Evolutionary conservation across 1,140 invertebrate species (phyloP).

Genomic region (Brachionus angularis): DNA sequence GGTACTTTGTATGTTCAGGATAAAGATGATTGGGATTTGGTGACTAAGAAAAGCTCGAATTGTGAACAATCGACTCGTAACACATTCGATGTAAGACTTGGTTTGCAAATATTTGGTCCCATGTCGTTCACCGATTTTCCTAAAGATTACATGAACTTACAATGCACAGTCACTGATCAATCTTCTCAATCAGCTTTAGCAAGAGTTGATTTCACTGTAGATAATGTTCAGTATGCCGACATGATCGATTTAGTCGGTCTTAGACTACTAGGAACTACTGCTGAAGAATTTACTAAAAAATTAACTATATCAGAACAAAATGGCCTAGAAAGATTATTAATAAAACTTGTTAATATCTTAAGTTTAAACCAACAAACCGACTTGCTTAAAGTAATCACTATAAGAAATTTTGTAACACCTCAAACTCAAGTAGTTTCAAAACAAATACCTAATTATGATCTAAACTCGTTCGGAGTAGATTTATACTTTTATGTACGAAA

Average conservation of each 20-base stretch:
- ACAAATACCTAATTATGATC: slow-evolving; percentile 6
- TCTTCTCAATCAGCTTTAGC: neutral
- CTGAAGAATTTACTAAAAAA: slow-evolving; percentile 19
- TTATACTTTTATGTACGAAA: slow-evolving; percentile 21
- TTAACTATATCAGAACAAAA: neutral
- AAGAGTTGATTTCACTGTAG: slow-evolving; percentile 32
- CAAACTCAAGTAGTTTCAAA: neutral
- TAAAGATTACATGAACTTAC: neutral
- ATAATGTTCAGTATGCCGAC: slow-evolving; percentile 35
- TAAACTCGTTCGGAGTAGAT: neutral
- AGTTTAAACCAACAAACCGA: slow-evolving; percentile 5
- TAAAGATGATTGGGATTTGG: slow-evolving; percentile 39
- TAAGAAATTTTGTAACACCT: neutral
- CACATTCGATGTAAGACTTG: neutral
- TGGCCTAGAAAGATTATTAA: slow-evolving; percentile 21
- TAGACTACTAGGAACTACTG: neutral
- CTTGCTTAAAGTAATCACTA: slow-evolving; percentile 14
- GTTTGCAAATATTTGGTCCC: slow-evolving; percentile 5
- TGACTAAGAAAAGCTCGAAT: neutral
- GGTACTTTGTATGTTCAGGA: slow-evolving; percentile 25
- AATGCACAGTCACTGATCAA: neutral
- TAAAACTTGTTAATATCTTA: slow-evolving; percentile 30
- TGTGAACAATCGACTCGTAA: slow-evolving; percentile 4
- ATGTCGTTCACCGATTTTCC: slow-evolving; percentile 3
- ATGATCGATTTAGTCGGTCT: slow-evolving; percentile 1